Base-by-base conservation (phyloP, 2,797 vertebrate genomes). In the Enteromius trimaculatus region DNA sequence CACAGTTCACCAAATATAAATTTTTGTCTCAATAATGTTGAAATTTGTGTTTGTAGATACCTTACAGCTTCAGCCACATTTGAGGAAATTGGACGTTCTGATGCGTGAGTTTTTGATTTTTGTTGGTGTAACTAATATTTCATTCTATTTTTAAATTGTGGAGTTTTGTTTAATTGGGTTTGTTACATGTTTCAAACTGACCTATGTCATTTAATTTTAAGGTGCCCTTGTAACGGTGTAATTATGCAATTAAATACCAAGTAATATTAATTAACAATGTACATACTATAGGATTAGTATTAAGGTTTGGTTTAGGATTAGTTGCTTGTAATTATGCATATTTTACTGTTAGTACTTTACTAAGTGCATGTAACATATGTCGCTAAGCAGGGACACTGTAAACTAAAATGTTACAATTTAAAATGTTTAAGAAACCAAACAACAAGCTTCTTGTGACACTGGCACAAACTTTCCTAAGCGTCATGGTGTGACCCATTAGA, bases 11-110 rank as follows among this genome's bases (percentile, higher is more conserved):
- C 31, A 5, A 6, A 47, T 69, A 10, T 37, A 60, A 31, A 62
- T 81, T 29, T 69, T 34, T 37, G 55, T 77, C 47, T 65, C 21
- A 29, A 44, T 77, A 55, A 71, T 77, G 17, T 85, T 47, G 9
- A n/a, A 74, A 60, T 83, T 7, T 77, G 72, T 88, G 16, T 89
- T 93, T 95, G 68, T 94, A 97, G 96, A 90, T 97, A 96, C 89
- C 93, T 96, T 91, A 93, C 95, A 88, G 96, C 96, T 89, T 95
- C 95, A 80, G 95, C 94, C 83, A 95, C 96, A 78, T 85, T 97
- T 94, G 96, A 96, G 39, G 95, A 96, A 94, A 92, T 96, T 92
- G 95, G 95, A 90, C 93, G 93, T 85, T 96, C 96, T 77, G 93
- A 92, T 85, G 91, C 91, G 95, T 97, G 92, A 97, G 96, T 93